phyloP scores from a whole-genome alignment of 1,140 invertebrate genomes.

The Tetranychus urticae region DNA sequence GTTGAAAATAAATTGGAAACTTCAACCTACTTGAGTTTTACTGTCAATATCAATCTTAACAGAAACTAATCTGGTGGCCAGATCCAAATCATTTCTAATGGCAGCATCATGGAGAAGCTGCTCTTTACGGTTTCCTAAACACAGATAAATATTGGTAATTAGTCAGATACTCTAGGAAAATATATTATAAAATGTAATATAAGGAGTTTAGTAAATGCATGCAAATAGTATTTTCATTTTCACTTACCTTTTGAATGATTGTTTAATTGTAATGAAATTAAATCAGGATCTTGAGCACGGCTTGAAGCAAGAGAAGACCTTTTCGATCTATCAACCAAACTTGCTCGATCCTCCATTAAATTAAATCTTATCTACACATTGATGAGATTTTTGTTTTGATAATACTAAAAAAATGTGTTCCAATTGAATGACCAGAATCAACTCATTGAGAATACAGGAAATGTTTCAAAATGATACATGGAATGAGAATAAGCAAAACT shows the following conservation, averaged over 20 bases:
- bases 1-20: neutral
- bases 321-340: slow-evolving; percentile 2
- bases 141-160: neutral
- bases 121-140: slow-evolving; percentile 14
- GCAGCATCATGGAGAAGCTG: slow-evolving; percentile 21
- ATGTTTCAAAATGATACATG: too few relatives aligned
- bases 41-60: slow-evolving; percentile 20
- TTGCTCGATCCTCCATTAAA: too few relatives aligned
- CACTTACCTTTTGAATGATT: slow-evolving; percentile 8
- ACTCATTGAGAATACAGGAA: too few relatives aligned
- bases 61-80: slow-evolving; percentile 16
- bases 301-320: slow-evolving; percentile 10
- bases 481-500: too few relatives aligned
- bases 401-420: too few relatives aligned
- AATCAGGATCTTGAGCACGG: slow-evolving; percentile 7
- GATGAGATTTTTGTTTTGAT: too few relatives aligned
- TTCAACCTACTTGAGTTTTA: slow-evolving; percentile 19
- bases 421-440: too few relatives aligned
- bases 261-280: slow-evolving; percentile 3
- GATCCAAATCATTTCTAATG: slow-evolving; percentile 19
- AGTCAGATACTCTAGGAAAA: neutral
- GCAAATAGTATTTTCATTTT: neutral
- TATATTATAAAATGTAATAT: neutral
- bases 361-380: too few relatives aligned
- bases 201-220: neutral